These are phyloP conservation scores for Anagrus nilaparvatae DNA, from an alignment of 1,140 invertebrate species.

Conservation along the genomic window DNA sequence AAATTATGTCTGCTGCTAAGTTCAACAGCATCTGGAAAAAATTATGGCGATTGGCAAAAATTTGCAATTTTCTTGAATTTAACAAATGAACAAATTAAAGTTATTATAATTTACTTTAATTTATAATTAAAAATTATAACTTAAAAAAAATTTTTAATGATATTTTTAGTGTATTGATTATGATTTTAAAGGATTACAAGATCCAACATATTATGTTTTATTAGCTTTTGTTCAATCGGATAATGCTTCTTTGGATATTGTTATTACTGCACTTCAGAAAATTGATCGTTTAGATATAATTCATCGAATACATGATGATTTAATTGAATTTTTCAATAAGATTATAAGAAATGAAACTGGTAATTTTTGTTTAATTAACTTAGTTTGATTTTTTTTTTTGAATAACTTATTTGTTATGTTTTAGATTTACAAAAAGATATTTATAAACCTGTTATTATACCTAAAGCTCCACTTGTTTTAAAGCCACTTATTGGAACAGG, in stretches of 20 bases:
- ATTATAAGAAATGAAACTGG: no score
- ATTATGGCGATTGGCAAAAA: slow-evolving; percentile 28
- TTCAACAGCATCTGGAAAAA: slow-evolving; percentile 26
- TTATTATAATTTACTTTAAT: slow-evolving; percentile 14
- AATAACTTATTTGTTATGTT: slow-evolving; percentile 3
- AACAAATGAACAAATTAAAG: slow-evolving; percentile 27
- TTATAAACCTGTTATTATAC: slow-evolving; percentile 18
- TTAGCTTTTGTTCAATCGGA: slow-evolving; percentile 25
- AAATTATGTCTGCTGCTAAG: slow-evolving; percentile 29
- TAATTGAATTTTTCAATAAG: slow-evolving; percentile 21
- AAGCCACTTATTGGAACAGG: slow-evolving; percentile 16
- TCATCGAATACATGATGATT: slow-evolving; percentile 21
- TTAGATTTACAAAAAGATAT: slow-evolving; percentile 17
- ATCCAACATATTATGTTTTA: slow-evolving; percentile 32
- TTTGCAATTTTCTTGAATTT: slow-evolving; percentile 26
- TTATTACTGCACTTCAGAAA: slow-evolving; percentile 22
- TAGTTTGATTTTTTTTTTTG: background rate
- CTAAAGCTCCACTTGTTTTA: slow-evolving; percentile 28
- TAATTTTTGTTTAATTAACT: slow-evolving; percentile 1
- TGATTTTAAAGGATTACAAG: slow-evolving; percentile 29
- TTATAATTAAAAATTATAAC: background rate
- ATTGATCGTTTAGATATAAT: slow-evolving; percentile 29
- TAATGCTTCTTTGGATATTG: slow-evolving; percentile 28
- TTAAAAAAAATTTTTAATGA: slow-evolving; percentile 1
- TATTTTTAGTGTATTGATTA: slow-evolving; percentile 28